phyloP scores from a whole-genome alignment of 2,113 vertebrate genomes.

The Pelobates fuscus region DNA sequence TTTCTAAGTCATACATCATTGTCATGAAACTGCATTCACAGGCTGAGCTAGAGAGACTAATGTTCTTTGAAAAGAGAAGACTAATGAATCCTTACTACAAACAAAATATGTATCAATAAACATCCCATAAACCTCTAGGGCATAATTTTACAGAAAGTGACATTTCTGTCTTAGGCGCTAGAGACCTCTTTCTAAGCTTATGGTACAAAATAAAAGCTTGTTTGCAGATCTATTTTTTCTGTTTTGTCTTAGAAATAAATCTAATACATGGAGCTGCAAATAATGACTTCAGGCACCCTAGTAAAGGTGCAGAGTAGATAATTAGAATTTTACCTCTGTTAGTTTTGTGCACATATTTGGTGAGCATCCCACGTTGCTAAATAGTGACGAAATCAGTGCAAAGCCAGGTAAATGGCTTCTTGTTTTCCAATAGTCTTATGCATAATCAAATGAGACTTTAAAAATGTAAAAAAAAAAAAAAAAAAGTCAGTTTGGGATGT shows the following conservation, averaged over 20 bases:
- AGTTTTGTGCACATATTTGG: neutral
- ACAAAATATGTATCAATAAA: conserved; percentile 51
- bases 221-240: neutral
- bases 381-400: too few species aligned
- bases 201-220: conserved; percentile 8
- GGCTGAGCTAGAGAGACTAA: conserved; percentile 40
- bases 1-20: conserved; percentile 39
- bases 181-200: conserved; percentile 24
- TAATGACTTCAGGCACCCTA: conserved; percentile 9
- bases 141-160: conserved; percentile 41
- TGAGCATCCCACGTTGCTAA: neutral
- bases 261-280: neutral
- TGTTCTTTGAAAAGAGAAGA: conserved; percentile 45
- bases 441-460: too few species aligned
- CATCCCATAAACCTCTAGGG: conserved; percentile 31
- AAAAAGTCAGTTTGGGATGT: too few species aligned
- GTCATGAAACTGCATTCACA: conserved; percentile 30
- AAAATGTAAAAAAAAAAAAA: too few species aligned
- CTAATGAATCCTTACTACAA: conserved; percentile 46
- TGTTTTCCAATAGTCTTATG: too few species aligned
- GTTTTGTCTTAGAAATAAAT: conserved; percentile 3
- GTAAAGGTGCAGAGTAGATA: neutral
- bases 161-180: conserved; percentile 25
- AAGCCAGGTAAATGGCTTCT: too few species aligned
- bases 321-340: neutral